A percentile compares a stretch with the other conserved stretches of the same genome.
Evolutionary conservation across 2,797 vertebrate genomes (phyloP).

Genomic region (Pelobates cultripes): DNA sequence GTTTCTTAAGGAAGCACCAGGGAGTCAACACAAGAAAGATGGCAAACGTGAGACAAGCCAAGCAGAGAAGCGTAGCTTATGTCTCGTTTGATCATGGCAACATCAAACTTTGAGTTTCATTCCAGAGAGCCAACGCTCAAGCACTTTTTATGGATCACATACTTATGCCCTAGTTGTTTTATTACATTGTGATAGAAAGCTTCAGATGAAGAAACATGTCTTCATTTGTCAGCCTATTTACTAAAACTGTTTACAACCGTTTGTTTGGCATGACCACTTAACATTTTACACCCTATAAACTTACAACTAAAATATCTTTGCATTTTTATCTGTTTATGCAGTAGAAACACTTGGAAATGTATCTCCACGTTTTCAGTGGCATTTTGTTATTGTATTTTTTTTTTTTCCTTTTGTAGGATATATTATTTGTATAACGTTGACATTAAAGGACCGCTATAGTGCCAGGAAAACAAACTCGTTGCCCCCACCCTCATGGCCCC

Average conservation of each 20-base stretch:
- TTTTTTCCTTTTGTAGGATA: no score
- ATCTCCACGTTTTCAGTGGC: no score
- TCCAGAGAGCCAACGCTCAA: conserved; percentile 19
- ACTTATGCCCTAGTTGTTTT: conserved; percentile 25
- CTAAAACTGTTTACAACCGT: background rate
- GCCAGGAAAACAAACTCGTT: no score
- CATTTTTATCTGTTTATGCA: no score
- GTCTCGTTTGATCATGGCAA: conserved; percentile 36
- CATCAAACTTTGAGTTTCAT: conserved; percentile 33
- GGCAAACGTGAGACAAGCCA: conserved; percentile 21
- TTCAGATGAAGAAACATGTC: conserved; percentile 23
- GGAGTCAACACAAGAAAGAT: conserved; percentile 24
- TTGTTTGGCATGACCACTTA: no score
- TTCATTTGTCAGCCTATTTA: background rate
- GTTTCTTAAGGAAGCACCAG: conserved; percentile 46
- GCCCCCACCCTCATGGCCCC: no score
- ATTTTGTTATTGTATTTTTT: no score
- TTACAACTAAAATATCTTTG: no score
- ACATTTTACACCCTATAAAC: no score
- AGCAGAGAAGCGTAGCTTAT: conserved; percentile 34
- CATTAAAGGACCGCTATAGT: no score
- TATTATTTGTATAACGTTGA: no score
- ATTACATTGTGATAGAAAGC: conserved; percentile 26
- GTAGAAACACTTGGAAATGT: no score
- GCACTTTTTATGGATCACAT: conserved; percentile 37